Evolutionary conservation across 2,797 vertebrate genomes (phyloP).

Genomic region (Molossus alvarezi): DNA sequence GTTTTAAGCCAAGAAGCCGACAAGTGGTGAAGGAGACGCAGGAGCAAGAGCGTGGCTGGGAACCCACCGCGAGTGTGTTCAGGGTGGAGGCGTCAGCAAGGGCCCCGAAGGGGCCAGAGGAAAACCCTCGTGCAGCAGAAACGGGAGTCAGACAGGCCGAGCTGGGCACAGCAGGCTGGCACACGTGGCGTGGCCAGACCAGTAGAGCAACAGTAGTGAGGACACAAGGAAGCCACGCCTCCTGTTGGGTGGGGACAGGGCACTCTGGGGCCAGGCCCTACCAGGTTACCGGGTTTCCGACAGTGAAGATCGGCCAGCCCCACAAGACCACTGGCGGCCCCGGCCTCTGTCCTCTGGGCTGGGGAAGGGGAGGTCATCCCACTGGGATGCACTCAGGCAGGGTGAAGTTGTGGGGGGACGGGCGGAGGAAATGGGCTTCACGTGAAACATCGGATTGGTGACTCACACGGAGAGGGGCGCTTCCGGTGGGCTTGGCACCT

Average conservation of each 20-base stretch:
- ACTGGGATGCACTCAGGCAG: background rate
- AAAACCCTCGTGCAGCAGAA: background rate
- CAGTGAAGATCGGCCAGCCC: background rate
- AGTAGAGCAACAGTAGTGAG: background rate
- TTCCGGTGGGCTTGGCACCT: background rate
- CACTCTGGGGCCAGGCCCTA: background rate
- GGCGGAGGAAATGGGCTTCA: background rate
- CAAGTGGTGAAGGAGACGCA: background rate
- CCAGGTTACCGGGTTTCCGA: background rate
- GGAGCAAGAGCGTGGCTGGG: background rate
- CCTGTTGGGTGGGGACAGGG: background rate
- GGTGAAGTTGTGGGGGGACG: background rate
- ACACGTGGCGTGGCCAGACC: background rate
- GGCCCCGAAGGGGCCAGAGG: background rate
- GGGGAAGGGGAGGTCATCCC: background rate
- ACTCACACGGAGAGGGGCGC: fast-evolving
- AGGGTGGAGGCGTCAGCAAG: background rate
- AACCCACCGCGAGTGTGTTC: background rate
- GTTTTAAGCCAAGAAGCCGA: background rate
- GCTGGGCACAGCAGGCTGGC: background rate
- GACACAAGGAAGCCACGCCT: background rate
- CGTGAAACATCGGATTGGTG: background rate
- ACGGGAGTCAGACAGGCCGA: background rate
- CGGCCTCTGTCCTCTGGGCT: background rate
- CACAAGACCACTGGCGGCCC: background rate